Evolutionary conservation across 2,113 vertebrate genomes (phyloP).

Genomic region (Orycteropus afer): DNA sequence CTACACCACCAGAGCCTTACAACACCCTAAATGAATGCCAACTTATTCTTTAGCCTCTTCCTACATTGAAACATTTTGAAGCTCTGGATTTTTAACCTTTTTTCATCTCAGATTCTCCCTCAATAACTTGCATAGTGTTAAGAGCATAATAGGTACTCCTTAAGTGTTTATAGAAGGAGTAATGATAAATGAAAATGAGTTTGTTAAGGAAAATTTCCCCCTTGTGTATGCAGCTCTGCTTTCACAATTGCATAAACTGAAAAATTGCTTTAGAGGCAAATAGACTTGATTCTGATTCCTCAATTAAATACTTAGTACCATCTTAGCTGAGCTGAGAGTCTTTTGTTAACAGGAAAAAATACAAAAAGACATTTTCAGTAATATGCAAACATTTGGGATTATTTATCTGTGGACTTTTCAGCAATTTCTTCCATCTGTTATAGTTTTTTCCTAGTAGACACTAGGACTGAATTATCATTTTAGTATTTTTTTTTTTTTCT

Average conservation of each 20-base stretch:
- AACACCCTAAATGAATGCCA: background rate
- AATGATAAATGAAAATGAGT: background rate
- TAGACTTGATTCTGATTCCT: background rate
- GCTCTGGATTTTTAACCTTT: background rate
- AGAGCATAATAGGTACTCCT: background rate
- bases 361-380: background rate
- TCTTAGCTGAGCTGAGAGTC: background rate
- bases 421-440: background rate
- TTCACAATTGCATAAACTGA: slow-evolving; percentile 47
- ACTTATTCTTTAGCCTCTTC: background rate
- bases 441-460: background rate
- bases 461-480: slow-evolving; percentile 24
- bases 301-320: background rate
- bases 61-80: background rate
- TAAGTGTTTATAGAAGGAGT: background rate
- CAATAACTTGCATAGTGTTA: background rate
- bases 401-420: background rate
- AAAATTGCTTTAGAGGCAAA: background rate
- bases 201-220: background rate
- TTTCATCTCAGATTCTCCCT: background rate
- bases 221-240: background rate
- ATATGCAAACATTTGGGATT: background rate
- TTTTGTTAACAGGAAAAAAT: slow-evolving; percentile 7
- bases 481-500: background rate
- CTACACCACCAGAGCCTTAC: too few relatives aligned